Base-by-base conservation (phyloP, 1,140 invertebrate genomes). In the Nymphalis io region DNA sequence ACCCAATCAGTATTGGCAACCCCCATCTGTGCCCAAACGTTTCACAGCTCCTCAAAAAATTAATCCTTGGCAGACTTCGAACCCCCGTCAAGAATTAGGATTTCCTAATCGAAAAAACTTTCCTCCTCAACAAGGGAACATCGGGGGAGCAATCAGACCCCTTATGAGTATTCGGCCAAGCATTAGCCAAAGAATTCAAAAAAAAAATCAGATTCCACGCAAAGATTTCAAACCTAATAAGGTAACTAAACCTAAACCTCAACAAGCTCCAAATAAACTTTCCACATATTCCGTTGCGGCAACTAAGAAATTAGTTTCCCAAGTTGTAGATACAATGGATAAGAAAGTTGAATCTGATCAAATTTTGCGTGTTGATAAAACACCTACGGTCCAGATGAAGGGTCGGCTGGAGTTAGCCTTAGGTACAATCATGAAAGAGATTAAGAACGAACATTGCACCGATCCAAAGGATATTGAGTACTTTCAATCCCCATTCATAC, bases 391-490 rank as follows among this genome's bases (percentile, higher is more conserved):
- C 33, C 80, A 84, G 68, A 38, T 87, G 60, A 78, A 63, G 10
- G 87, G 87, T 10, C 83, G 88, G 5, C 55, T 90, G 51, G 87
- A 88, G 74, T 72, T 87, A 60, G 86, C 82, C 3, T 55, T 90
- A 48, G 87, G 88, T 3, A 60, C 20, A 2, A 77, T 90, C 16
- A 16, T 88, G 11, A 89, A 87, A 72, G 68, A 81, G 11, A 72
- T 90, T 12, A 77, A 72, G 51, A 33, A 55, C 3, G 55, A 66
- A 10, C 74, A 65, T 15, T 48, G 64, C 16, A 21, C 42, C 6
- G 33, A 39, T 1, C 16, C 42, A 16, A 46, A 59, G 3, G 23
- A 75, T 23, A 44, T 39, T 4, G 48, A 55, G 6, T 55, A 63
- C 20, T 80, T 84, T 60, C 18, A 42, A 12, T 12, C 48, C 21